phyloP scores from a whole-genome alignment of 1,140 invertebrate genomes.

The Gryllus bimaculatus region DNA sequence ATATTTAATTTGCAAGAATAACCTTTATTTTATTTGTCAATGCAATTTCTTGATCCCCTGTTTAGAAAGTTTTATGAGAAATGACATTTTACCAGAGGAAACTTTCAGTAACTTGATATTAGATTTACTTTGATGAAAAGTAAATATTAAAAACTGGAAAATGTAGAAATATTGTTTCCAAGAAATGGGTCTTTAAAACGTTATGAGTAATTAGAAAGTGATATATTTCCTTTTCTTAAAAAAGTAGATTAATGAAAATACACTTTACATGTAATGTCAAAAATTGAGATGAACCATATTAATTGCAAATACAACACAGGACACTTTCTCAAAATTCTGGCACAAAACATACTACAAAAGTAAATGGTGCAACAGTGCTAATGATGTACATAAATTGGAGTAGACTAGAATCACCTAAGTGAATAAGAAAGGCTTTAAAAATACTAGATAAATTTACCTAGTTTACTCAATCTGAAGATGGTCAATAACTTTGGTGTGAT shows the following conservation, averaged over 20 bases:
- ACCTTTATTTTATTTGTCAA: too few species aligned
- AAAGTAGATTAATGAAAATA: neutral
- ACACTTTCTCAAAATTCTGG: neutral
- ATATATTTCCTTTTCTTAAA: neutral
- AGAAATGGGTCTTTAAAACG: neutral
- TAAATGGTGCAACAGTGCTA: neutral
- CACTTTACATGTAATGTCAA: neutral
- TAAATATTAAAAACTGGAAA: neutral
- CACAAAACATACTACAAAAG: neutral
- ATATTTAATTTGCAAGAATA: too few species aligned
- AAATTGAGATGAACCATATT: neutral
- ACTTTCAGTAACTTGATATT: too few species aligned
- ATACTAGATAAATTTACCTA: neutral
- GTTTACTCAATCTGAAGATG: neutral
- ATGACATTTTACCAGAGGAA: too few species aligned
- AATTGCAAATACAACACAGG: neutral
- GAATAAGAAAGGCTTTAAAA: neutral
- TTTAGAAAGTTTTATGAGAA: too few species aligned
- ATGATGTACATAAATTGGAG: neutral
- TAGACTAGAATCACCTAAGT: neutral
- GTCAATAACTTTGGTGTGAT: neutral
- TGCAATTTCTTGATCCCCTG: neutral
- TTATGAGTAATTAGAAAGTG: neutral
- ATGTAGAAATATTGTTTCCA: neutral
- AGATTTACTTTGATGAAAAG: neutral